Evolutionary conservation across 1,140 invertebrate genomes (phyloP), one percentile per base, ranked within the genome.

Genomic region (Sesamia nonagrioides): DNA sequence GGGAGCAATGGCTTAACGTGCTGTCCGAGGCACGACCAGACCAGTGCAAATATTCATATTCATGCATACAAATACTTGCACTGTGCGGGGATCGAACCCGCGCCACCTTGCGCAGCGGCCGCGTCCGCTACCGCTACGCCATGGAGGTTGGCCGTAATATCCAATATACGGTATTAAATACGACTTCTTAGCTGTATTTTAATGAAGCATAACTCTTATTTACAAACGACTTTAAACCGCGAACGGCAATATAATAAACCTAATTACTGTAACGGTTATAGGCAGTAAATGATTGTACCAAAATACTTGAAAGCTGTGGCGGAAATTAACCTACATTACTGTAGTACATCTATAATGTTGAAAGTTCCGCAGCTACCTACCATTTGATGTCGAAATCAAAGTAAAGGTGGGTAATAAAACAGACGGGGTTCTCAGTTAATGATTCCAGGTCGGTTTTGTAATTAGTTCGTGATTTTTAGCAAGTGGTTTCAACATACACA

Each of bases 321-420:
- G 52, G 52, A 73, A 80, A 82, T 84, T 82, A 82, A 82, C 75
- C 80, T 78, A 80, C 37, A 82, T 80, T 80, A 58, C 6, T 6
- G 58, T 17, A 9, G 71, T 58, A 73, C 54, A 73, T 56, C 71
- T 17, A 73, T 58, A 58, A 56, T n/a, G 54, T 35, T 21, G 35
- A 54, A 56, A 56, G 69, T 72, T 72, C 21, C n/a, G 50, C 9
- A 18, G 54, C 58, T 73, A 35, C 54, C 52, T 35, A 42, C 52
- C 9, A 56, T 37, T 73, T 73, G 8, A 73, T 52, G 56, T 73
- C 48, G 37, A 58, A 73, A 73, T 73, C 71, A 73, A 58, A 73
- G 71, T 50, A 27, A 72, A 17, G 54, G 7, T 8, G 18, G 71
- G 6, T 33, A 1, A 52, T 33, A 7, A 21, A 69, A 18, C 8